Conservation (phyloP, 2,797 vertebrate genomes). For the Setipinna tenuifilis region DNA sequence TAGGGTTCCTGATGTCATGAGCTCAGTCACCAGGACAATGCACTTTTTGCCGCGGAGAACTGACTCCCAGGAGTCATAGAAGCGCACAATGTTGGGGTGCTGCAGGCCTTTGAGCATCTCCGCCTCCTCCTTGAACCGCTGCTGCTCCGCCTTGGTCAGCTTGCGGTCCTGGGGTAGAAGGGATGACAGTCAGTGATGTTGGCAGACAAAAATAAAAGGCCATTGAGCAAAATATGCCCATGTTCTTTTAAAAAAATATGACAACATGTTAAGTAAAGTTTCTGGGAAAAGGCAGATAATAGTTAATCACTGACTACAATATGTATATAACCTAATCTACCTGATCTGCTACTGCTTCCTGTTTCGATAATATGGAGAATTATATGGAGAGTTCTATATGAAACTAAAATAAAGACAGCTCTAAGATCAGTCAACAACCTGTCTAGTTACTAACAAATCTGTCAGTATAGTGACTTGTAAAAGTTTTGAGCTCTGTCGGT, state of each 20-base stretch:
- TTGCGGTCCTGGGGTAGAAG: constrained; percentile 84
- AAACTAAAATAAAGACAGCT: background rate
- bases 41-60: constrained; percentile 90
- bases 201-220: background rate
- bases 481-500: background rate
- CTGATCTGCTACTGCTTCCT: background rate
- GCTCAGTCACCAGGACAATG: constrained; percentile 94
- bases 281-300: background rate
- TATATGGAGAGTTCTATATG: background rate
- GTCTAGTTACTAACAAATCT: background rate
- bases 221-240: background rate
- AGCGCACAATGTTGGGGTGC: constrained; percentile 96
- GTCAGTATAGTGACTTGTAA: background rate
- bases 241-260: background rate
- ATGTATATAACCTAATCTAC: background rate
- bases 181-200: background rate
- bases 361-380: background rate
- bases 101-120: constrained; percentile 97
- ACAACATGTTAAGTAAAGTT: background rate
- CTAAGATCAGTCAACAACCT: background rate
- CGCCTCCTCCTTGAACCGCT: constrained; percentile 95
- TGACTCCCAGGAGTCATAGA: constrained; percentile 97
- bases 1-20: constrained; percentile 97
- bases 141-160: constrained; percentile 91
- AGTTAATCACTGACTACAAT: background rate